A percentile compares a stretch with the other conserved stretches of the same genome.
Evolutionary conservation across 1,140 invertebrate genomes (phyloP).

Genomic region (Wiebesia pumilae): DNA sequence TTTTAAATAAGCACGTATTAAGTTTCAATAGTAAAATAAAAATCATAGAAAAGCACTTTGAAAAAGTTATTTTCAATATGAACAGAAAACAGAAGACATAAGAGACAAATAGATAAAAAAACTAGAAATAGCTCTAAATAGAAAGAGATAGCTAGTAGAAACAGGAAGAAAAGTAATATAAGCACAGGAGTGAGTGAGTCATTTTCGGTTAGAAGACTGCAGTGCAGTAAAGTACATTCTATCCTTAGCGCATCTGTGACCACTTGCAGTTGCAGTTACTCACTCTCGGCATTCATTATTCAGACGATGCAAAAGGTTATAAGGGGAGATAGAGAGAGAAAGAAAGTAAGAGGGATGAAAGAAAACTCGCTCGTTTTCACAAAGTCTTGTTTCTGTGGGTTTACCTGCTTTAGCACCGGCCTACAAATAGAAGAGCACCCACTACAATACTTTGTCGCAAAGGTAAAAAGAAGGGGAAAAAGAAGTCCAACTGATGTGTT

Average conservation of each 20-base stretch:
- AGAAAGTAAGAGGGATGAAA: not conserved
- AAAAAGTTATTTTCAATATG: too few relatives aligned
- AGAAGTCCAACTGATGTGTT: not conserved
- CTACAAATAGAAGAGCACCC: constrained; percentile 45
- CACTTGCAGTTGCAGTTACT: constrained; percentile 60
- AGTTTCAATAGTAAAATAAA: too few relatives aligned
- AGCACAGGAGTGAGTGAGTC: constrained; percentile 42
- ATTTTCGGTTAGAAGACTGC: constrained; percentile 56
- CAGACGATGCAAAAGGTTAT: constrained; percentile 58
- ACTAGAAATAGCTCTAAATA: not conserved
- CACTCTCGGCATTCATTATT: constrained; percentile 67
- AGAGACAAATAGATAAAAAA: not conserved
- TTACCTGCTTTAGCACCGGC: constrained; percentile 19
- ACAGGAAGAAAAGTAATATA: constrained; percentile 11
- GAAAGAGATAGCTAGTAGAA: not conserved
- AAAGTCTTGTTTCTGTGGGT: not conserved
- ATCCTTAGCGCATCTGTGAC: constrained; percentile 66
- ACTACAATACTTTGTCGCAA: constrained; percentile 50
- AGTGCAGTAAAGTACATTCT: constrained; percentile 68
- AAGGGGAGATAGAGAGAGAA: not conserved
- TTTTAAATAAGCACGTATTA: too few relatives aligned
- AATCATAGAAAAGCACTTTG: too few relatives aligned
- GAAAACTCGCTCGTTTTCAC: not conserved
- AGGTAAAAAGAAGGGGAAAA: constrained; percentile 1
- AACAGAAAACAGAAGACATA: too few relatives aligned